phyloP scores from a whole-genome alignment of 2,797 vertebrate species.

The Discoglossus pictus region DNA sequence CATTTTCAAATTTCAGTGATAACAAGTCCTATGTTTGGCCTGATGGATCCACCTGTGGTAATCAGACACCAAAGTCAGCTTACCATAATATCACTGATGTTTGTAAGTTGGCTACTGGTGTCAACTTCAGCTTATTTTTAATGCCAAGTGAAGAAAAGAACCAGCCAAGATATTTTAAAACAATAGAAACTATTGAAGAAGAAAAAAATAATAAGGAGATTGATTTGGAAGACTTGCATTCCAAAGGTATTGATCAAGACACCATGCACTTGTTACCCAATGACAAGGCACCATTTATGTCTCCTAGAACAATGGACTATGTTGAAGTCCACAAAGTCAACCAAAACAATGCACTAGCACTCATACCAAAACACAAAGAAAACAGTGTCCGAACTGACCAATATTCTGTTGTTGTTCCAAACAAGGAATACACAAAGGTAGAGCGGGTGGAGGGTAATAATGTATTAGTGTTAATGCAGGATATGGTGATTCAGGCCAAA shows the following conservation, averaged over 20 bases:
- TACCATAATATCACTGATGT: conserved; percentile 70
- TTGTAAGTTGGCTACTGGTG: conserved; percentile 50
- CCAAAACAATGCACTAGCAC: conserved; percentile 71
- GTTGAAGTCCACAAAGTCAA: conserved; percentile 86
- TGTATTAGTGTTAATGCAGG: conserved; percentile 78
- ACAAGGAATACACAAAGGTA: conserved; percentile 85
- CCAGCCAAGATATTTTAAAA: conserved; percentile 41
- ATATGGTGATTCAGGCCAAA: conserved; percentile 53
- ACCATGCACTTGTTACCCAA: conserved; percentile 49
- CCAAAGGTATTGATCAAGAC: conserved; percentile 52
- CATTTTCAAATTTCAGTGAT: conserved; percentile 50
- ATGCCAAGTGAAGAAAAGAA: conserved; percentile 55
- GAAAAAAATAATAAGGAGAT: conserved; percentile 33
- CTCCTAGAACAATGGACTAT: conserved; percentile 72
- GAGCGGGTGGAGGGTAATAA: conserved; percentile 72
- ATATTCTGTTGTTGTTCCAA: conserved; percentile 44
- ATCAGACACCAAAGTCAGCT: conserved; percentile 59
- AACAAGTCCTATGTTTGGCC: conserved; percentile 76
- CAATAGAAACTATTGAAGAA: conserved; percentile 45
- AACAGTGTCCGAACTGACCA: conserved; percentile 51
- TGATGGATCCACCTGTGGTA: conserved; percentile 63
- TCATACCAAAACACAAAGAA: conserved; percentile 73
- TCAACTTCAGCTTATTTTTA: conserved; percentile 32
- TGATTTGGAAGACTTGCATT: conserved; percentile 53
- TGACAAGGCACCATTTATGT: conserved; percentile 50